Conservation (phyloP, 2,113 vertebrate species). For the Xiphophorus maculatus region DNA sequence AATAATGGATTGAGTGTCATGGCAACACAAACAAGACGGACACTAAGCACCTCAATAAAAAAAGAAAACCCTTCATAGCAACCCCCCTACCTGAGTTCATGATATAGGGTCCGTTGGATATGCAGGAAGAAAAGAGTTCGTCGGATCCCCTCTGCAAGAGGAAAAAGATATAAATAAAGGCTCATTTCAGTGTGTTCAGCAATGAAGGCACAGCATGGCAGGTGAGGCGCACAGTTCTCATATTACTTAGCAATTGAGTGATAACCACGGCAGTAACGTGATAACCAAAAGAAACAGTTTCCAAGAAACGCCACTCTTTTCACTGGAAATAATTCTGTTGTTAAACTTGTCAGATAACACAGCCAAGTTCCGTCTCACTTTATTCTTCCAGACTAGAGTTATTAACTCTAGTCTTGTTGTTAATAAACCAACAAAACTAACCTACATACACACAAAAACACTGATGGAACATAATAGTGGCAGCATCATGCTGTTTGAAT, state of each 20-base stretch:
- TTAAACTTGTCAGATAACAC: not conserved
- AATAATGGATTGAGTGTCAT: slow-evolving; percentile 73
- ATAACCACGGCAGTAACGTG: slow-evolving; percentile 67
- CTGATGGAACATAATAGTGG: not conserved
- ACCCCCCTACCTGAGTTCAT: slow-evolving; percentile 89
- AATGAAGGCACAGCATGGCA: slow-evolving; percentile 58
- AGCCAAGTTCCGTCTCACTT: not conserved
- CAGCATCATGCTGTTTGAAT: not conserved
- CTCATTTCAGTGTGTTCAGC: slow-evolving; percentile 55
- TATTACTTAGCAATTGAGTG: slow-evolving; percentile 67
- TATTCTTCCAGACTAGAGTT: too few relatives aligned
- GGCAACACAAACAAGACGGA: slow-evolving; percentile 64
- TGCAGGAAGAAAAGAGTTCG: slow-evolving; percentile 98
- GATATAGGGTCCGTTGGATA: slow-evolving; percentile 98
- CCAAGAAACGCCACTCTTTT: slow-evolving; percentile 37
- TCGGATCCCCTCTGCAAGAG: slow-evolving; percentile 93
- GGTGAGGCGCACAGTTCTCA: slow-evolving; percentile 67
- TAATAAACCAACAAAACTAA: not conserved
- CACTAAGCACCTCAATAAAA: slow-evolving; percentile 50
- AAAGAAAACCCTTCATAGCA: slow-evolving; percentile 44
- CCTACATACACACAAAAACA: too few relatives aligned
- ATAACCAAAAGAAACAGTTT: slow-evolving; percentile 61
- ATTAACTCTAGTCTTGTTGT: too few relatives aligned
- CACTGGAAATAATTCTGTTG: slow-evolving; percentile 29
- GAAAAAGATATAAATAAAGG: slow-evolving; percentile 50